Evolutionary conservation across 2,113 vertebrate species (phyloP).

Genomic region (Chionomys nivalis): DNA sequence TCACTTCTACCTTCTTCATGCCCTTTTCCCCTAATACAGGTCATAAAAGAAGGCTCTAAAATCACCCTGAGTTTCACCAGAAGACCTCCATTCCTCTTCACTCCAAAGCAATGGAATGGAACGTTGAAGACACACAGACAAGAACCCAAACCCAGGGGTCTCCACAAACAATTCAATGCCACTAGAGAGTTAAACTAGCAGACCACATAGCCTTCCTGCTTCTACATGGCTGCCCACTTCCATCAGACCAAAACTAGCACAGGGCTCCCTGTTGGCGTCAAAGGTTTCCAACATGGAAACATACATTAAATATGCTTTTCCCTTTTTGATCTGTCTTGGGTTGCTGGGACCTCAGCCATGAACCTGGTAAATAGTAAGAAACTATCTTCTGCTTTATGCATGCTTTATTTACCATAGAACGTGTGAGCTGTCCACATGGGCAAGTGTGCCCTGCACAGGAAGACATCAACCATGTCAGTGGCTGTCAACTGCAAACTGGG

Average conservation of each 20-base stretch:
- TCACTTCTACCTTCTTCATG: background rate
- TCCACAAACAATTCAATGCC: background rate
- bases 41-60: background rate
- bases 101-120: background rate
- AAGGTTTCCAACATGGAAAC: background rate
- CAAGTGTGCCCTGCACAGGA: background rate
- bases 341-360: background rate
- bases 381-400: background rate
- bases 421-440: background rate
- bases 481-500: background rate
- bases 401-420: background rate
- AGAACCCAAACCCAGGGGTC: background rate
- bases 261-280: background rate
- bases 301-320: background rate
- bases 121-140: background rate
- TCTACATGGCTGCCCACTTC: background rate
- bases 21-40: background rate
- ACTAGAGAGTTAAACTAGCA: background rate
- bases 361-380: background rate
- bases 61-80: background rate
- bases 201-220: background rate
- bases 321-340: background rate
- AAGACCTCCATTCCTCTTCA: background rate
- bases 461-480: background rate
- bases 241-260: background rate